Evolutionary conservation across 2,888 invertebrate genomes (phyloP).

Genomic region (Rhodophaea formosa): DNA sequence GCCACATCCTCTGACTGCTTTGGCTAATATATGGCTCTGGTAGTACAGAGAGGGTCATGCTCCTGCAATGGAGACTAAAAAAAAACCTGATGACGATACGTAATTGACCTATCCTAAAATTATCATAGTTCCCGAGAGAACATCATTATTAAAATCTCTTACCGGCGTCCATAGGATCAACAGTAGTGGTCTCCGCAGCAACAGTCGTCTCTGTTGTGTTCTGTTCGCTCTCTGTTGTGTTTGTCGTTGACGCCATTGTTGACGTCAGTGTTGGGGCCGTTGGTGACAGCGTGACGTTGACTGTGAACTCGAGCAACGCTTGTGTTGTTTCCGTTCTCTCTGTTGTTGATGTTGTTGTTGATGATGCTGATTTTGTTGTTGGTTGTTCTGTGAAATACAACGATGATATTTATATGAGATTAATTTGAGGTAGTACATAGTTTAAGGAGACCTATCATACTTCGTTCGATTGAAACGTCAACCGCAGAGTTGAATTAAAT

Average conservation of each 20-base stretch:
- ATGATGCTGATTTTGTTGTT: conserved; percentile 21
- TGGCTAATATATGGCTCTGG: too few species aligned
- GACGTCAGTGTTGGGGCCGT: conserved; percentile 45
- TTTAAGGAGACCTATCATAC: too few species aligned
- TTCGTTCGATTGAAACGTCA: too few species aligned
- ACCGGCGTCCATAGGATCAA: conserved; percentile 17
- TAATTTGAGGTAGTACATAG: too few species aligned
- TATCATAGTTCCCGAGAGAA: background rate
- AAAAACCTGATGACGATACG: too few species aligned
- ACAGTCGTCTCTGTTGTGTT: conserved; percentile 25
- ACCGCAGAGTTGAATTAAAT: too few species aligned
- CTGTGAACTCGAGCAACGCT: conserved; percentile 54
- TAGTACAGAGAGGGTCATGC: too few species aligned
- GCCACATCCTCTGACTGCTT: too few species aligned
- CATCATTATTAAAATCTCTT: background rate
- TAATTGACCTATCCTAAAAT: too few species aligned
- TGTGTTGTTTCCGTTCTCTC: conserved; percentile 29
- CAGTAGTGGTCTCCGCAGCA: background rate
- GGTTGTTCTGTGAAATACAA: background rate
- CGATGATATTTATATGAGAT: background rate
- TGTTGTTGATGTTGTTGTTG: conserved; percentile 26
- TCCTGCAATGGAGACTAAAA: too few species aligned
- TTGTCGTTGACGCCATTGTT: conserved; percentile 48
- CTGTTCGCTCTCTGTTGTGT: conserved; percentile 40
- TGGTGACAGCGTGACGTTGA: conserved; percentile 62